Evolutionary conservation across 2,888 invertebrate species (phyloP).

Genomic region (Cerastis rubricosa): DNA sequence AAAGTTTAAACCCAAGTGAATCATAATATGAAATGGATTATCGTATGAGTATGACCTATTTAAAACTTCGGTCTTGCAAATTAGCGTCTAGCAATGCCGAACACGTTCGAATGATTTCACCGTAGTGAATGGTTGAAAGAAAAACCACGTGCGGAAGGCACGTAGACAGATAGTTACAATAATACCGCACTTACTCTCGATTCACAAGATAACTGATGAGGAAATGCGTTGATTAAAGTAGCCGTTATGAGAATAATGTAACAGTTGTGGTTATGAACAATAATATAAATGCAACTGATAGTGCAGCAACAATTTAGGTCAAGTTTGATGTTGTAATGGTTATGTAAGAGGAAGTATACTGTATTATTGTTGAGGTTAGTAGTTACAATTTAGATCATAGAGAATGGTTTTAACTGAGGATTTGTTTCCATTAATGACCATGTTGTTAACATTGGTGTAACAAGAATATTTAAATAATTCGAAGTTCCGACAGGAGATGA

Average conservation of each 20-base stretch:
- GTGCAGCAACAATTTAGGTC: conserved; percentile 32
- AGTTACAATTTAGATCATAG: neutral
- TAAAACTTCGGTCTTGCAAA: conserved; percentile 54
- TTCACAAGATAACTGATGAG: conserved; percentile 33
- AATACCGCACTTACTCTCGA: conserved; percentile 36
- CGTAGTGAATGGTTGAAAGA: conserved; percentile 26
- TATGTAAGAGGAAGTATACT: conserved; percentile 25
- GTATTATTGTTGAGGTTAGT: conserved; percentile 14
- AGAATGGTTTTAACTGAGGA: neutral
- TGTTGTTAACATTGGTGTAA: neutral
- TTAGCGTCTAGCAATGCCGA: conserved; percentile 53
- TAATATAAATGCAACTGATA: conserved; percentile 34
- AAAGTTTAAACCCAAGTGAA: conserved; percentile 59
- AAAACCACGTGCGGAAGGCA: conserved; percentile 54
- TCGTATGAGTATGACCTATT: conserved; percentile 56
- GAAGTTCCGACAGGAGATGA: conserved; percentile 13
- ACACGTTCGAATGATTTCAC: conserved; percentile 66
- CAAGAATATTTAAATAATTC: neutral
- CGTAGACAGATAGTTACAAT: conserved; percentile 55
- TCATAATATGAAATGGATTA: conserved; percentile 50
- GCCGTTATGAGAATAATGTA: conserved; percentile 21
- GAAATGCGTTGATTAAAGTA: conserved; percentile 40
- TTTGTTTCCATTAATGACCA: neutral
- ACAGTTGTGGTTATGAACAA: conserved; percentile 23
- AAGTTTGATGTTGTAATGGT: conserved; percentile 37